These are phyloP conservation scores for Callyntrura sp. DNA, from an alignment of 2,888 invertebrate species.

Conservation along the genomic window DNA sequence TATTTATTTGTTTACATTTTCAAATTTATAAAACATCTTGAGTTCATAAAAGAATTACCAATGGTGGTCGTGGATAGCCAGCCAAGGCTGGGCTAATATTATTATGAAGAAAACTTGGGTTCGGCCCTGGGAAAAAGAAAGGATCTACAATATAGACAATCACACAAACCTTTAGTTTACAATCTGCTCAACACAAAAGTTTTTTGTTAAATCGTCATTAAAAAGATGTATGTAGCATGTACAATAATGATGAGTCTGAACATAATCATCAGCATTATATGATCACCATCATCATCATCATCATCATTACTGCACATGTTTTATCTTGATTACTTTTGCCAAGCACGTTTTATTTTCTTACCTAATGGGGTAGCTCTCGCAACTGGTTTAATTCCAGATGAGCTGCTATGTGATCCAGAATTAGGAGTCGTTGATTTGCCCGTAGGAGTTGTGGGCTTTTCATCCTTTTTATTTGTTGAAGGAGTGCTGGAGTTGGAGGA, in stretches of 20 bases:
- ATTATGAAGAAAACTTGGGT: slow-evolving; percentile 87
- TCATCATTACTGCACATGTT: no score
- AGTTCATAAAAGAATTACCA: slow-evolving; percentile 85
- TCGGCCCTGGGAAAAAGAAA: slow-evolving; percentile 82
- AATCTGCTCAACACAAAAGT: slow-evolving; percentile 29
- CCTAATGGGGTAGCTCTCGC: slow-evolving; percentile 86
- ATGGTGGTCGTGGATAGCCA: slow-evolving; percentile 89
- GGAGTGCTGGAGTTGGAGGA: slow-evolving; percentile 97
- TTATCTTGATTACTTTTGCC: no score
- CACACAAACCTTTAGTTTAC: slow-evolving; percentile 56
- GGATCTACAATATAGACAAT: slow-evolving; percentile 77
- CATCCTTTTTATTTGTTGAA: slow-evolving; percentile 94
- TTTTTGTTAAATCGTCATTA: no score
- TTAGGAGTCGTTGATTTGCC: slow-evolving; percentile 96
- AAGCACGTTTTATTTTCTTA: no score
- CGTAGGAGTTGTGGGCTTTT: slow-evolving; percentile 96
- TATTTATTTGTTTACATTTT: neutral
- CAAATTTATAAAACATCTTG: no score
- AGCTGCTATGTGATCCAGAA: slow-evolving; percentile 85
- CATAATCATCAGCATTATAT: no score
- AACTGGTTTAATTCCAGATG: slow-evolving; percentile 86
- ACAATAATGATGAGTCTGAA: no score
- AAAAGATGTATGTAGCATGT: no score
- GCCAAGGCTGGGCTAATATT: slow-evolving; percentile 89
- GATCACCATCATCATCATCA: no score